phyloP scores from a whole-genome alignment of 2,888 invertebrate species.

The Phaedon cochleariae region DNA sequence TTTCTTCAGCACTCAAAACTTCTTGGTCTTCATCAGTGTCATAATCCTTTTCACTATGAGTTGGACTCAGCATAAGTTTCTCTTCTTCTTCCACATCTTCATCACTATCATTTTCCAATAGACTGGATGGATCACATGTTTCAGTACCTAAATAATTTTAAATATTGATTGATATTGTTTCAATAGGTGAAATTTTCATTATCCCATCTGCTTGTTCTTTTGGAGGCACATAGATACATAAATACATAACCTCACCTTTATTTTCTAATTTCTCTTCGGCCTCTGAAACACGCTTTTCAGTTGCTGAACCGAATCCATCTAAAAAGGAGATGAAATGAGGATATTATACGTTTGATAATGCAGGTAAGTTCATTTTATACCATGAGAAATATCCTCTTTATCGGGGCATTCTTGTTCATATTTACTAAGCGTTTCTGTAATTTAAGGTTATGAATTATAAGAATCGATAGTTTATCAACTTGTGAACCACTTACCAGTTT shows the following conservation, averaged over 20 bases:
- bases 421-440: constrained; percentile 36
- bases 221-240: not conserved
- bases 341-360: not conserved
- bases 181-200: not conserved
- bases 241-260: constrained; percentile 21
- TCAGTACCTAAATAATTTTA: not conserved
- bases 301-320: constrained; percentile 11
- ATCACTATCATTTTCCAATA: constrained; percentile 31
- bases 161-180: not conserved
- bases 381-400: constrained; percentile 21
- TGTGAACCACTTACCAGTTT: constrained; percentile 32
- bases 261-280: constrained; percentile 14
- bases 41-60: constrained; percentile 27
- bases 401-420: constrained; percentile 26
- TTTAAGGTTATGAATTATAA: not conserved
- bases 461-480: not conserved
- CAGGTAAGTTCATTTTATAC: not conserved
- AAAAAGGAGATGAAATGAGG: constrained; percentile 1
- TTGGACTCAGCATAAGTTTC: constrained; percentile 27
- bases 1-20: constrained; percentile 26
- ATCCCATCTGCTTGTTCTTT: no score
- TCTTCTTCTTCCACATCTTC: constrained; percentile 31
- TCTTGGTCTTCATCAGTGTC: constrained; percentile 30
- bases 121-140: constrained; percentile 10
- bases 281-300: not conserved